Evolutionary conservation across 2,888 invertebrate genomes (phyloP), one percentile per base, ranked within the genome.

Genomic region (Corythucha ciliata): DNA sequence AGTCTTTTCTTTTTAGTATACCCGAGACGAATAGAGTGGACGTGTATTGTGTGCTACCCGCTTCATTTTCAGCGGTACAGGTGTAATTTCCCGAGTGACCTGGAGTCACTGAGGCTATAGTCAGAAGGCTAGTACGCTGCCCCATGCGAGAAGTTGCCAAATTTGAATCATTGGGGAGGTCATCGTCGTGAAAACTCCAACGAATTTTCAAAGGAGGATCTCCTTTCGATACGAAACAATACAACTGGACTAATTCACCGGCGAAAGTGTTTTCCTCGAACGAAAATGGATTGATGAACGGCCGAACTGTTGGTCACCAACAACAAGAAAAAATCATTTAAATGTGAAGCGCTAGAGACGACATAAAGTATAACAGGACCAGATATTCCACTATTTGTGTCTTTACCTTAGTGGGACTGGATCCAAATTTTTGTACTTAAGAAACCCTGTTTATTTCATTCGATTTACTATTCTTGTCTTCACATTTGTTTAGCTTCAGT

Each of bases 241-340:
- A 79, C 60, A 81, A 76, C 70, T 86, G 85, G 62, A 80, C 83
- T 57, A 84, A 80, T 68, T 85, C 83, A 59, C 85, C 86, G 65
- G 80, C 80, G 69, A 79, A 80, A 62, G 84, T 78, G 63, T 83
- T 81, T 60, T 77, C 76, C 68, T 78, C 57, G 70, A 86, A 84
- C 68, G 78, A 77, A 72, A 86, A 86, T 64, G 85, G 83, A 69
- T 76, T 80, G 71, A 87, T 84, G 69, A 79, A 81, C 68, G 86
- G 86, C 65, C 80, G 68, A 71, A 85, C 86, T 87, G 79, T 53
- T 29, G 10, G 29, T 8, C 29, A 12, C 10, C 10, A 29, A 29
- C 29, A 29, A 12, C 10, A 29, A 29, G 29, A 29, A 29, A 29
- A 29, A 8, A 29, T 12, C 10, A 29, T 29, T 29, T 8, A 10